Conservation (phyloP, 92 coral and sea anemone species). For the Phenganax stokvisi region DNA sequence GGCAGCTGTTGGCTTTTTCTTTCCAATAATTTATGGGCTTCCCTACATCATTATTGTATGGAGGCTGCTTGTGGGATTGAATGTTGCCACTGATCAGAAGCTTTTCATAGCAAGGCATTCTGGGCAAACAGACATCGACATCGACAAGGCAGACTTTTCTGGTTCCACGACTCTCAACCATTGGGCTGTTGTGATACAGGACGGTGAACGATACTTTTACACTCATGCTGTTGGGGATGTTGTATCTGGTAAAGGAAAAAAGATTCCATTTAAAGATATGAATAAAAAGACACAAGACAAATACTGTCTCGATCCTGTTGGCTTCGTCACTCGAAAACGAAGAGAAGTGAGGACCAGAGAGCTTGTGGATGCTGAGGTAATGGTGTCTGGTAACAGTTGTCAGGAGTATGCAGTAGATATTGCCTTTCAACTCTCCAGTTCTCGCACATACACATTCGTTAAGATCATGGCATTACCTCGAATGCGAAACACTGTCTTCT, state of each 20-base stretch:
- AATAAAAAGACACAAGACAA: not conserved
- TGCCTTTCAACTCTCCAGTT: conserved; percentile 39
- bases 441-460: conserved; percentile 24
- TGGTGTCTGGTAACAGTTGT: conserved; percentile 19
- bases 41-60: conserved; percentile 5
- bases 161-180: conserved; percentile 7
- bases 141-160: conserved; percentile 1
- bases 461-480: conserved; percentile 10
- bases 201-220: not conserved
- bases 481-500: conserved; percentile 10
- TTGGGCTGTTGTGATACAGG: not conserved
- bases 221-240: not conserved
- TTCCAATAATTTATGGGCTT: conserved; percentile 1
- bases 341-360: not conserved
- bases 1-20: conserved; percentile 4
- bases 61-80: conserved; percentile 2
- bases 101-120: not conserved
- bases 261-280: not conserved
- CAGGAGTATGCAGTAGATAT: conserved; percentile 39
- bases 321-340: not conserved
- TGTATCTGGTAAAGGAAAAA: not conserved
- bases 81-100: conserved; percentile 11
- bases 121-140: not conserved
- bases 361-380: not conserved
- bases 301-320: not conserved